Percentiles rank a stretch among this genome's conserved stretches.
Conservation (phyloP, 1,140 invertebrate species). For the Zaprionus tsacasi region DNA sequence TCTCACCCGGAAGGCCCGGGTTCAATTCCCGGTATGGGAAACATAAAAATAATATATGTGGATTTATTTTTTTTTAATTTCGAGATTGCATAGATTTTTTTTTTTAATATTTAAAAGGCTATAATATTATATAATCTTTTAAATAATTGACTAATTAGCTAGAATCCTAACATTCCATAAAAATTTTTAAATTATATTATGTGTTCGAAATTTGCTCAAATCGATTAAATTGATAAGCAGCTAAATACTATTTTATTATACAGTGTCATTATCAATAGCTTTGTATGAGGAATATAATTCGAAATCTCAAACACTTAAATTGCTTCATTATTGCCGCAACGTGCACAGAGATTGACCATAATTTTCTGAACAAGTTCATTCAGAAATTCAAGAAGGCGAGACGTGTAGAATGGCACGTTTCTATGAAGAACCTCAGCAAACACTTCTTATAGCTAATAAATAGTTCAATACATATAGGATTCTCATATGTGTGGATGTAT, state of each 20-base stretch:
- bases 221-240: slow-evolving; percentile 29
- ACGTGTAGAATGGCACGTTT: slow-evolving; percentile 52
- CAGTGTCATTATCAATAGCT: background rate
- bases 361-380: slow-evolving; percentile 55
- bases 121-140: too few species aligned
- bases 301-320: slow-evolving; percentile 2
- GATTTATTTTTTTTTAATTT: slow-evolving; percentile 20
- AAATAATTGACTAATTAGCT: background rate
- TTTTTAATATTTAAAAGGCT: background rate
- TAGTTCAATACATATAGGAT: slow-evolving; percentile 3
- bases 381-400: slow-evolving; percentile 30
- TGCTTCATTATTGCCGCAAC: slow-evolving; percentile 35
- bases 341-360: slow-evolving; percentile 34
- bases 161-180: too few species aligned
- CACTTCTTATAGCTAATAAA: slow-evolving; percentile 14
- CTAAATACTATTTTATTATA: background rate
- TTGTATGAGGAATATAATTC: background rate
- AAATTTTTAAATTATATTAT: too few species aligned
- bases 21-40: slow-evolving; percentile 94
- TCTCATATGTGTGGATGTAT: background rate
- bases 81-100: background rate
- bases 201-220: too few species aligned
- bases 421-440: slow-evolving; percentile 16
- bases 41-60: background rate
- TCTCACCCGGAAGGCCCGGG: slow-evolving; percentile 92